These are phyloP conservation scores for Acanthacorydalis orientalis DNA, from an alignment of 2,888 invertebrate genomes.

Conservation along the genomic window DNA sequence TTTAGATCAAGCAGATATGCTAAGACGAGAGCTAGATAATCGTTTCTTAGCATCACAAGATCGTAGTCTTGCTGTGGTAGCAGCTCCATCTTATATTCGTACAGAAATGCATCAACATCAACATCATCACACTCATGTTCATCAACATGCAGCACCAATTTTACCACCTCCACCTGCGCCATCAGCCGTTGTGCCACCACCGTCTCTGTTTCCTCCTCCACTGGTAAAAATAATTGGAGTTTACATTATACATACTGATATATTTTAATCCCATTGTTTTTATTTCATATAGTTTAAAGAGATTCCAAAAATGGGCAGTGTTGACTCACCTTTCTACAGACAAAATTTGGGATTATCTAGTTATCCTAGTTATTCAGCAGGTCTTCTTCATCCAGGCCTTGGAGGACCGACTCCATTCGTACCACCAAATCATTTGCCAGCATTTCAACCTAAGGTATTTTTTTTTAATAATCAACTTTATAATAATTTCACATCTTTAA, in stretches of 20 bases:
- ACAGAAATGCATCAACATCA: constrained; percentile 89
- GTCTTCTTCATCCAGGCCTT: constrained; percentile 61
- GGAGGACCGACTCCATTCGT: constrained; percentile 72
- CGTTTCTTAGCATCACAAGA: constrained; percentile 80
- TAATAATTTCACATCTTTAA: constrained; percentile 4
- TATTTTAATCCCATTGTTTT: background rate
- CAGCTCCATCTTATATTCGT: constrained; percentile 39
- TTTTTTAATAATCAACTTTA: background rate
- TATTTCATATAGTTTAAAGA: constrained; percentile 54
- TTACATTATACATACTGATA: background rate
- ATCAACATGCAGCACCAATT: constrained; percentile 63
- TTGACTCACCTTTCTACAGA: constrained; percentile 66
- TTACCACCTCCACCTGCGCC: constrained; percentile 38
- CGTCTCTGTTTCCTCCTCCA: constrained; percentile 43
- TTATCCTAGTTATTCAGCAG: constrained; percentile 62
- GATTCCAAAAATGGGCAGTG: constrained; percentile 66
- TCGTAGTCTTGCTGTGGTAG: constrained; percentile 30
- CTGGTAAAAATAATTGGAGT: constrained; percentile 33
- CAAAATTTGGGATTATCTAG: constrained; percentile 55
- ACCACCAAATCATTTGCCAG: constrained; percentile 70
- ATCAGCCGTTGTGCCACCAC: constrained; percentile 21
- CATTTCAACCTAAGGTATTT: constrained; percentile 76
- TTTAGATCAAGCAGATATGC: constrained; percentile 62
- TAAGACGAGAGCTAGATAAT: constrained; percentile 77
- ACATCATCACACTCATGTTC: constrained; percentile 82